A percentile compares a stretch with the other conserved stretches of the same genome.
Conservation (phyloP, 30 jellyfish, hydroid and myxozoan species). For the Aurelia aurita region DNA sequence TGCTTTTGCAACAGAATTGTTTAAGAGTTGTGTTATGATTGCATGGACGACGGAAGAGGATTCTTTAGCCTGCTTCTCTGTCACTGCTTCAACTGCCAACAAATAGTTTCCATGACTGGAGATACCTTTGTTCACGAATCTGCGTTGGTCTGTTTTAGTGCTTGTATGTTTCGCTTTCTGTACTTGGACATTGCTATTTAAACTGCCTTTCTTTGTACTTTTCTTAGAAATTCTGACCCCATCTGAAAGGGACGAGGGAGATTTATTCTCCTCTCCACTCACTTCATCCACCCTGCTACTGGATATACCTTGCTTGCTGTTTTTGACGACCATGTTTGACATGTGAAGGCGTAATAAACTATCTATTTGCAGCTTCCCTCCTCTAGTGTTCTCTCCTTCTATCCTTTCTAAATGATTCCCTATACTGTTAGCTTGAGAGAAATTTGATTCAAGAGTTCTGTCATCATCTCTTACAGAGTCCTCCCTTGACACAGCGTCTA, state of each 20-base stretch:
- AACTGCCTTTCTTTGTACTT: not conserved
- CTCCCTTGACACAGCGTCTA: not conserved
- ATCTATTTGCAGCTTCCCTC: no score
- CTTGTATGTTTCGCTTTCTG: not conserved
- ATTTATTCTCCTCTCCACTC: no score
- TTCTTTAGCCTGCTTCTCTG: no score
- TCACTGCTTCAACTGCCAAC: not conserved
- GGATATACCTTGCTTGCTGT: not conserved
- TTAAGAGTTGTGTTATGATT: not conserved
- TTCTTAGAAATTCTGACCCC: no score
- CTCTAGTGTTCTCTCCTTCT: no score
- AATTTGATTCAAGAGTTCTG: not conserved
- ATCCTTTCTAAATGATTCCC: no score
- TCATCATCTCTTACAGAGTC: no score
- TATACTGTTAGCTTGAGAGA: not conserved
- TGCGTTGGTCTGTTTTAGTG: not conserved
- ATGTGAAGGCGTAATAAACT: no score
- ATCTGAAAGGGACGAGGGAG: no score
- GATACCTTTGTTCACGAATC: not conserved
- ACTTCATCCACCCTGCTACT: not conserved
- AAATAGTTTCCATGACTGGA: not conserved
- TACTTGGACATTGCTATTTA: not conserved
- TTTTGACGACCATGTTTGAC: not conserved
- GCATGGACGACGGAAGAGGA: not conserved
- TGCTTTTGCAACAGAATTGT: not conserved